Evolutionary conservation across 2,113 vertebrate species (phyloP).

Genomic region (Thunnus maccoyii): DNA sequence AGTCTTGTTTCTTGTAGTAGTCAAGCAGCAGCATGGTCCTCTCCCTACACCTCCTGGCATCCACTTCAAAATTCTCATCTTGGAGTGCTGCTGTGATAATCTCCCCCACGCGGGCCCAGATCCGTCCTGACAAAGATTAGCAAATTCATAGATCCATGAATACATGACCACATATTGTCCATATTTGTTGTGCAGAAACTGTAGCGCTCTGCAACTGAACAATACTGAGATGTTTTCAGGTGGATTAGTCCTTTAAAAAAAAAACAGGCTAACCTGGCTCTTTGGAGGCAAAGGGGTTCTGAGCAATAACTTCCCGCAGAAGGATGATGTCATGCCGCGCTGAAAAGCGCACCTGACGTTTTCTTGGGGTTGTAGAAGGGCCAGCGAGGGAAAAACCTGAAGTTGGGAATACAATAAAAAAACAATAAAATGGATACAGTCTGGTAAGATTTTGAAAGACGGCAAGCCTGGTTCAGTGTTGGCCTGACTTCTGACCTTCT

Average conservation of each 20-base stretch:
- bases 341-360: constrained; percentile 86
- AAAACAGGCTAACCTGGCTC: constrained; percentile 75
- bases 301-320: constrained; percentile 84
- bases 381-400: constrained; percentile 79
- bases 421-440: not conserved
- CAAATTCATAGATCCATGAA: not conserved
- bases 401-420: not conserved
- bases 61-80: constrained; percentile 87
- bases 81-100: constrained; percentile 83
- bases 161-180: not conserved
- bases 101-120: constrained; percentile 85
- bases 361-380: constrained; percentile 78
- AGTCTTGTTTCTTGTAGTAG: constrained; percentile 88
- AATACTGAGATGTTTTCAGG: not conserved
- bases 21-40: constrained; percentile 86
- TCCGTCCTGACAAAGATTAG: constrained; percentile 57
- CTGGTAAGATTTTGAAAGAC: not conserved
- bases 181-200: not conserved
- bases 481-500: not conserved
- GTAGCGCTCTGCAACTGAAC: not conserved
- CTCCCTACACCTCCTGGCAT: constrained; percentile 83
- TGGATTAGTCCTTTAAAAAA: not conserved
- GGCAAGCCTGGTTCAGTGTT: not conserved
- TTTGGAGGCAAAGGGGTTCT: constrained; percentile 86
- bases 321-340: constrained; percentile 87